Evolutionary conservation across 2,797 vertebrate genomes (phyloP).

Genomic region (Siniperca undulata): DNA sequence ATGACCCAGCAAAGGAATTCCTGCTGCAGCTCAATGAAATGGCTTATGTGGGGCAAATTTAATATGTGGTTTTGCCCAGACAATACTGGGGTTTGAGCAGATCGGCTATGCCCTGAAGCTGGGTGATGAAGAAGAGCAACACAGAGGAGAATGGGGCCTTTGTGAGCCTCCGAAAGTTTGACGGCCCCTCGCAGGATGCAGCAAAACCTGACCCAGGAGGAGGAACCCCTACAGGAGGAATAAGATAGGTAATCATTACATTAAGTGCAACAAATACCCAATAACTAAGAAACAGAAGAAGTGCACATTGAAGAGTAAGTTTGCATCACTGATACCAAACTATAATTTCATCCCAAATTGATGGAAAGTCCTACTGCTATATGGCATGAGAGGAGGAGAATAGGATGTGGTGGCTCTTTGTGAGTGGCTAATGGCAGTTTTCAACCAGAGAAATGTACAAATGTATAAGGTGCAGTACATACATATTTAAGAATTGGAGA

Average conservation of each 20-base stretch:
- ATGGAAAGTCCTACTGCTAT: background rate
- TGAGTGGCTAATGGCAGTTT: background rate
- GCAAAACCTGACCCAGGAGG: slow-evolving; percentile 69
- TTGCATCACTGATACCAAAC: background rate
- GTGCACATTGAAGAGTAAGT: background rate
- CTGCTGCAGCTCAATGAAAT: slow-evolving; percentile 83
- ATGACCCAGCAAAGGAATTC: slow-evolving; percentile 86
- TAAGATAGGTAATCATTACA: slow-evolving; percentile 48
- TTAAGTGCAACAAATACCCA: slow-evolving; percentile 43
- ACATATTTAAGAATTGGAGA: slow-evolving; percentile 20
- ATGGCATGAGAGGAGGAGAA: background rate
- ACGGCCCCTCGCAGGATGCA: slow-evolving; percentile 71
- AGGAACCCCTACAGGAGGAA: slow-evolving; percentile 36
- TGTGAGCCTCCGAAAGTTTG: slow-evolving; percentile 74
- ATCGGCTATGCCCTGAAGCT: slow-evolving; percentile 82
- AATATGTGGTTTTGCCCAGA: slow-evolving; percentile 86
- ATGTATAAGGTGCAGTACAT: background rate
- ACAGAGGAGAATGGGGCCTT: slow-evolving; percentile 81
- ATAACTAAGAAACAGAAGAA: slow-evolving; percentile 3
- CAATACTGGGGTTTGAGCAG: slow-evolving; percentile 82
- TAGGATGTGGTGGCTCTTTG: background rate
- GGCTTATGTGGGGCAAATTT: slow-evolving; percentile 85
- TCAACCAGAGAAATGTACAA: slow-evolving; percentile 12
- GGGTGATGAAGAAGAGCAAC: slow-evolving; percentile 87
- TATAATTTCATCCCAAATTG: background rate